phyloP scores from a whole-genome alignment of 2,797 vertebrate species.

The Phaenicophaeus curvirostris region DNA sequence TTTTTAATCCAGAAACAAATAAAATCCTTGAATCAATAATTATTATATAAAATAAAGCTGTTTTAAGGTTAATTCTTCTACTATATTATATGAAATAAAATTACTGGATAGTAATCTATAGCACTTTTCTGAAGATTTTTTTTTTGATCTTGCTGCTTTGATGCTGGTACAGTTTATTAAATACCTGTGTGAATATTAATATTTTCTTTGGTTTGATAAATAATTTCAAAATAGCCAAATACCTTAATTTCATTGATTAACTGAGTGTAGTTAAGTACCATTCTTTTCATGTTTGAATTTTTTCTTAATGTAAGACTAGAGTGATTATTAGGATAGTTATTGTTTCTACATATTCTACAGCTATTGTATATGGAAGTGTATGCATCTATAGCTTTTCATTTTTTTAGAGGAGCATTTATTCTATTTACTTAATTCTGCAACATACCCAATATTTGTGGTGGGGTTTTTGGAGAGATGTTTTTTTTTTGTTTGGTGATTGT shows the following conservation, averaged over 20 bases:
- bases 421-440: neutral
- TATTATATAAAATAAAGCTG: neutral
- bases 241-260: neutral
- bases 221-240: neutral
- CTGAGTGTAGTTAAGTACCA: neutral
- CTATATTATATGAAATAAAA: constrained; percentile 9
- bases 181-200: constrained; percentile 3
- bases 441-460: neutral
- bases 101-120: constrained; percentile 9
- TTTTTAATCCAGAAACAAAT: neutral
- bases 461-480: neutral
- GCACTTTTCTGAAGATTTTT: neutral
- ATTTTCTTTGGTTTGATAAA: constrained; percentile 15
- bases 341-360: neutral
- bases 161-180: constrained; percentile 16
- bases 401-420: neutral
- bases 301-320: neutral
- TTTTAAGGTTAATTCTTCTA: neutral
- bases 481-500: neutral
- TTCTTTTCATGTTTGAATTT: neutral
- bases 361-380: neutral
- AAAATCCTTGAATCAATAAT: neutral
- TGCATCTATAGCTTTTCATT: neutral
- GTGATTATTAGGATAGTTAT: neutral
- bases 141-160: neutral